Conservation (phyloP, 2,797 vertebrate species). For the Neopelma chrysocephalum region DNA sequence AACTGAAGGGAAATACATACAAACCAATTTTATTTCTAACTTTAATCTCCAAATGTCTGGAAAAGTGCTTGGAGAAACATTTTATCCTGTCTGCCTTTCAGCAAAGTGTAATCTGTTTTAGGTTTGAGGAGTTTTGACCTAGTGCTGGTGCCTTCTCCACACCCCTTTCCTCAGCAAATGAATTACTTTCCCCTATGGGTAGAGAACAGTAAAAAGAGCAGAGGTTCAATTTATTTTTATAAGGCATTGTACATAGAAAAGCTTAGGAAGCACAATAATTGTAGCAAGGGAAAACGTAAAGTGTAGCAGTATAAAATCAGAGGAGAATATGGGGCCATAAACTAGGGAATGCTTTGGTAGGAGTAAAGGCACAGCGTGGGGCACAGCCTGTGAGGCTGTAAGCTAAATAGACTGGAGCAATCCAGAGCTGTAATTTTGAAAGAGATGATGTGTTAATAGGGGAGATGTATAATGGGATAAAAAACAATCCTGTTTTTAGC, state of each 20-base stretch:
- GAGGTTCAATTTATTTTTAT: conserved; percentile 29
- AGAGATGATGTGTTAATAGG: neutral
- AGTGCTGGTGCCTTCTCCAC: neutral
- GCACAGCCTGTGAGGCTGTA: neutral
- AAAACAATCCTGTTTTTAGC: neutral
- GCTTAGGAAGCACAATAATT: neutral
- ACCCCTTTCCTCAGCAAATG: neutral
- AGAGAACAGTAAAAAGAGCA: neutral
- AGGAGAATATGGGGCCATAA: neutral
- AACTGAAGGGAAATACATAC: conserved; percentile 51
- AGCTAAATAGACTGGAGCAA: neutral
- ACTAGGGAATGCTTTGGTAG: neutral
- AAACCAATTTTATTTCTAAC: conserved; percentile 50
- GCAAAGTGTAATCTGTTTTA: conserved; percentile 1
- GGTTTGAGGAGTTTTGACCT: conserved; percentile 6
- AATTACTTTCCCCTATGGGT: neutral
- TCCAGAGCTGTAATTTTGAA: neutral
- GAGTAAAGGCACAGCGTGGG: neutral
- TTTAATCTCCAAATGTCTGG: conserved; percentile 44
- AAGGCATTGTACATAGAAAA: neutral
- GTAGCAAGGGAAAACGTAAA: neutral
- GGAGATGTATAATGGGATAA: neutral
- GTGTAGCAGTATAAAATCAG: neutral
- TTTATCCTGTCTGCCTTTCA: conserved; percentile 46
- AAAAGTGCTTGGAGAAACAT: conserved; percentile 39